Percentiles rank a stretch among this genome's conserved stretches.
phyloP scores from a whole-genome alignment of 2,888 invertebrate genomes.

The Drosophila gaucha region DNA sequence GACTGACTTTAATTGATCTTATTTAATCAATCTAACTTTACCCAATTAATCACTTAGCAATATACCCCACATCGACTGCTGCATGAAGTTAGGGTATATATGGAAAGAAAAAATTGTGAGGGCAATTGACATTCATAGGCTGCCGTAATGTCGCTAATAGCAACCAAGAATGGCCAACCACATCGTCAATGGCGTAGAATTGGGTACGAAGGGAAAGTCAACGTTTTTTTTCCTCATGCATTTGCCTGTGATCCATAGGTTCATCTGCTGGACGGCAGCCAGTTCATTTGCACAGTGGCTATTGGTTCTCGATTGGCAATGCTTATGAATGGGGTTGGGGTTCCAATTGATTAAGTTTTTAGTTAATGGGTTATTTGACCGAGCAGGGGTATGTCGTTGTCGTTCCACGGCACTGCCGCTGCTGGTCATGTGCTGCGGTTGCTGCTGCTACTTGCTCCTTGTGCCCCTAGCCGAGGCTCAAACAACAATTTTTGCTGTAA shows the following conservation, averaged over 20 bases:
- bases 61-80: too few species aligned
- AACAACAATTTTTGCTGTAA: slow-evolving; percentile 76
- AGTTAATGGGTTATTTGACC: slow-evolving; percentile 82
- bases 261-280: not conserved
- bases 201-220: not conserved
- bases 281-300: slow-evolving; percentile 41
- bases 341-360: slow-evolving; percentile 83
- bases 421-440: slow-evolving; percentile 59
- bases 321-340: slow-evolving; percentile 59
- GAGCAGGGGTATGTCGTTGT: slow-evolving; percentile 9
- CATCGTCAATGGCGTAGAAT: slow-evolving; percentile 19
- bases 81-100: not conserved
- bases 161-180: slow-evolving; percentile 39
- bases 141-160: slow-evolving; percentile 68
- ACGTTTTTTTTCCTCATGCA: slow-evolving; percentile 1
- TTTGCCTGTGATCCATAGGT: slow-evolving; percentile 7
- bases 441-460: slow-evolving; percentile 4
- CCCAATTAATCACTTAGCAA: not conserved
- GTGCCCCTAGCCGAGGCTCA: slow-evolving; percentile 30
- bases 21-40: too few species aligned
- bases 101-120: slow-evolving; percentile 29
- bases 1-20: too few species aligned
- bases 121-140: slow-evolving; percentile 58
- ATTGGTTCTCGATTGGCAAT: slow-evolving; percentile 32
- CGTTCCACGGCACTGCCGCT: not conserved